phyloP scores from a whole-genome alignment of 2,113 vertebrate species.

The Menidia beryllina region DNA sequence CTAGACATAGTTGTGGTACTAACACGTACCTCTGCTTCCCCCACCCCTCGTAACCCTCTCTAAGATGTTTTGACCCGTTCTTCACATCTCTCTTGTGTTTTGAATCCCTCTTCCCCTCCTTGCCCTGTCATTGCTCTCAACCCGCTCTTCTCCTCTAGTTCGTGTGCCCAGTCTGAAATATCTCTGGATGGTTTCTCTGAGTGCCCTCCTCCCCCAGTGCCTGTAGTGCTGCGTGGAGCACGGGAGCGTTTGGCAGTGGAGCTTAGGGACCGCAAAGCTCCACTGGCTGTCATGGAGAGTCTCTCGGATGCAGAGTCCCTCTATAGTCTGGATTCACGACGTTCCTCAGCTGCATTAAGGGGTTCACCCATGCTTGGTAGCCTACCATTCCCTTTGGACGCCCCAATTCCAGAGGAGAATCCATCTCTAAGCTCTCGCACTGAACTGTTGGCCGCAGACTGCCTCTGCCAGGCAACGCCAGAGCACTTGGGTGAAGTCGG shows the following conservation, averaged over 20 bases:
- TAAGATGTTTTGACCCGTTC: constrained; percentile 27
- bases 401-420: constrained; percentile 95
- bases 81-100: constrained; percentile 49
- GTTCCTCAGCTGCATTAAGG: constrained; percentile 93
- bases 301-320: constrained; percentile 96
- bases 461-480: constrained; percentile 89
- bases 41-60: constrained; percentile 19
- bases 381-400: constrained; percentile 94
- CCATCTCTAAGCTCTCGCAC: constrained; percentile 97
- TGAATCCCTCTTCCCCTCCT: constrained; percentile 31
- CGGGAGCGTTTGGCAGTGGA: constrained; percentile 92
- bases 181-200: constrained; percentile 96
- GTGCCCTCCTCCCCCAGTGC: constrained; percentile 91
- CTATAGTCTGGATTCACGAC: constrained; percentile 96
- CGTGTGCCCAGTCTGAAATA: constrained; percentile 95
- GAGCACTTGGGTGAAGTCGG: constrained; percentile 80
- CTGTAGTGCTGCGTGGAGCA: constrained; percentile 93
- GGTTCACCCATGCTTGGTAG: constrained; percentile 94
- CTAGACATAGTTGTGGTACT: constrained; percentile 30
- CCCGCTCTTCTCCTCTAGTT: constrained; percentile 81
- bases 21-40: constrained; percentile 13
- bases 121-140: constrained; percentile 55
- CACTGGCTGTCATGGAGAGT: constrained; percentile 96
- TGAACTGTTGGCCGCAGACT: constrained; percentile 92
- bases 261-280: constrained; percentile 92